These are phyloP conservation scores for Macropis europaea DNA, from an alignment of 2,888 invertebrate genomes.

Conservation along the genomic window DNA sequence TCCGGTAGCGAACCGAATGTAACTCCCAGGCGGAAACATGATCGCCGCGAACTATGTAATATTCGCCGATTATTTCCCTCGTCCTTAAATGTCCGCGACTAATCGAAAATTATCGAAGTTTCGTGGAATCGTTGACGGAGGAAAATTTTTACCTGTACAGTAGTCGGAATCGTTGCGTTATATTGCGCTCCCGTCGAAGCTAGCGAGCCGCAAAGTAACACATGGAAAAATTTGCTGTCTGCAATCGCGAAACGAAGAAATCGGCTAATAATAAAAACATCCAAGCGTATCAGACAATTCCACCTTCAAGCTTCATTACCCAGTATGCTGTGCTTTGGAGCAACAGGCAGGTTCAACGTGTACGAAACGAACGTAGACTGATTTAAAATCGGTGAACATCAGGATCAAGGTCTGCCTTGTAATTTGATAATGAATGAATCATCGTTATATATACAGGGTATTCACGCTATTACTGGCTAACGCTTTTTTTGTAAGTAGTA, in stretches of 20 bases:
- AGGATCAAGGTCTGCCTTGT: conserved; percentile 2
- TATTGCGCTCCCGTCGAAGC: conserved; percentile 1
- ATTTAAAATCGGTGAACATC: neutral
- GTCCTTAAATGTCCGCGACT: neutral
- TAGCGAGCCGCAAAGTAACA: neutral
- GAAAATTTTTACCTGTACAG: neutral
- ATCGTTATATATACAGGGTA: no score
- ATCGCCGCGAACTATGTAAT: neutral
- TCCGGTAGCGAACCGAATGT: no score
- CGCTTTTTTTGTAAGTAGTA: neutral
- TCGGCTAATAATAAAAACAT: neutral
- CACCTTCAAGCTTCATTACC: neutral
- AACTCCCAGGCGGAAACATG: no score
- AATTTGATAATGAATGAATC: neutral
- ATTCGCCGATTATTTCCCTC: conserved; percentile 9
- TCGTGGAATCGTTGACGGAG: neutral
- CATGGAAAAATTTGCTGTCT: neutral
- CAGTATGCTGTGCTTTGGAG: neutral
- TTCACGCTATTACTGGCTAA: neutral
- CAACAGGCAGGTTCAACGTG: neutral
- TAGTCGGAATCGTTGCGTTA: conserved; percentile 4
- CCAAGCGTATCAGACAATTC: neutral
- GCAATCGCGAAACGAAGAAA: neutral
- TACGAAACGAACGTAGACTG: neutral
- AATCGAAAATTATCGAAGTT: conserved; percentile 16